Percentiles rank a stretch among this genome's conserved stretches.
phyloP scores from a whole-genome alignment of 2,888 invertebrate genomes.

The Coenonympha arcania region DNA sequence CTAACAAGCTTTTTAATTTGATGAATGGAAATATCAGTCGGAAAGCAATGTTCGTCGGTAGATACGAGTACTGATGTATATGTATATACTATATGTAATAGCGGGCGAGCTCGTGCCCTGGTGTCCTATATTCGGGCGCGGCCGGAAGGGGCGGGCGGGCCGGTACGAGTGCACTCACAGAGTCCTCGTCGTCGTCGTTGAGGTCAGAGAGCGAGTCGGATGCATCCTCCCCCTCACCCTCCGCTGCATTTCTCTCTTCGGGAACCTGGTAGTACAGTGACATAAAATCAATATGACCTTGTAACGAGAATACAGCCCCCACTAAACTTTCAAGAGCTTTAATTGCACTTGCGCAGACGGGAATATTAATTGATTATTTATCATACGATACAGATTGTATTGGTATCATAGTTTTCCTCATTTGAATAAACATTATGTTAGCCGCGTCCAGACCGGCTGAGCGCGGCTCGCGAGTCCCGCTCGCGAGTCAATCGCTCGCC shows the following conservation, averaged over 20 bases:
- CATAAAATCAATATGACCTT: constrained; percentile 7
- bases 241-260: constrained; percentile 50
- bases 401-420: too few species aligned
- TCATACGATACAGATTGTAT: too few species aligned
- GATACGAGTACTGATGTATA: constrained; percentile 30
- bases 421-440: too few species aligned
- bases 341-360: not conserved
- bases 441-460: too few species aligned
- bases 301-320: not conserved
- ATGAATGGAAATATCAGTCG: constrained; percentile 25
- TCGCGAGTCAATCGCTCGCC: too few species aligned
- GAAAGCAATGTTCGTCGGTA: constrained; percentile 27
- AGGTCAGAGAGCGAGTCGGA: constrained; percentile 70
- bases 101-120: constrained; percentile 52
- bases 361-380: too few species aligned
- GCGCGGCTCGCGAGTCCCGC: too few species aligned
- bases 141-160: constrained; percentile 30
- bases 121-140: constrained; percentile 53
- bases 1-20: constrained; percentile 29
- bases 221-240: constrained; percentile 49
- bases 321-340: not conserved
- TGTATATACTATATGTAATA: too few species aligned
- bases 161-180: constrained; percentile 75
- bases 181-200: constrained; percentile 77
- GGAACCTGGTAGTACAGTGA: constrained; percentile 49